A percentile compares a stretch with the other conserved stretches of the same genome.
Evolutionary conservation across 2,888 invertebrate genomes (phyloP).

Genomic region (Rhingia campestris): DNA sequence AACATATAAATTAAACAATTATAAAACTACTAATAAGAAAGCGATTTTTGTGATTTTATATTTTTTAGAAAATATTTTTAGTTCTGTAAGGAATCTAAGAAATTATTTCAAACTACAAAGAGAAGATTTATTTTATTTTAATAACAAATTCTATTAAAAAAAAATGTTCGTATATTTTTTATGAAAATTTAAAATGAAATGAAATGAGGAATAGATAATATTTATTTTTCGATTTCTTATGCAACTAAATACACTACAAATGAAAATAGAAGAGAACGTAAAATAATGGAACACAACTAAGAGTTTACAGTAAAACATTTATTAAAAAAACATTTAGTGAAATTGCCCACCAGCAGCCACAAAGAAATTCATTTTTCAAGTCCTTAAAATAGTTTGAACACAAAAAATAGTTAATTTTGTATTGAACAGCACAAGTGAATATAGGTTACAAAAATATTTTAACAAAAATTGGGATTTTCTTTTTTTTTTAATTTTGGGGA

Average conservation of each 20-base stretch:
- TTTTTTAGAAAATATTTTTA: conserved; percentile 35
- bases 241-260: conserved; percentile 64
- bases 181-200: conserved; percentile 31
- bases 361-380: conserved; percentile 76
- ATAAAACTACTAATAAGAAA: conserved; percentile 60
- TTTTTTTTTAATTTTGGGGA: conserved; percentile 10
- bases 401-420: conserved; percentile 51
- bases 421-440: conserved; percentile 56
- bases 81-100: conserved; percentile 39
- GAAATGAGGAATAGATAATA: conserved; percentile 23
- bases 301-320: conserved; percentile 56
- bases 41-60: conserved; percentile 24
- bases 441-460: conserved; percentile 12
- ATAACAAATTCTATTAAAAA: conserved; percentile 39
- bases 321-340: conserved; percentile 69
- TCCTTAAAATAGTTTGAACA: conserved; percentile 65
- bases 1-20: conserved; percentile 66
- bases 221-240: conserved; percentile 33
- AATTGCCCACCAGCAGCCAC: conserved; percentile 81
- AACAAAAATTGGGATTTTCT: conserved; percentile 34
- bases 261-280: conserved; percentile 14
- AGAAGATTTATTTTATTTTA: conserved; percentile 18
- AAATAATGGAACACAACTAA: conserved; percentile 34
- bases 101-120: conserved; percentile 63
- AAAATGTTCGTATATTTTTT: background rate